Conservation (phyloP, 1,140 invertebrate genomes). For the Drosophila repletoides region DNA sequence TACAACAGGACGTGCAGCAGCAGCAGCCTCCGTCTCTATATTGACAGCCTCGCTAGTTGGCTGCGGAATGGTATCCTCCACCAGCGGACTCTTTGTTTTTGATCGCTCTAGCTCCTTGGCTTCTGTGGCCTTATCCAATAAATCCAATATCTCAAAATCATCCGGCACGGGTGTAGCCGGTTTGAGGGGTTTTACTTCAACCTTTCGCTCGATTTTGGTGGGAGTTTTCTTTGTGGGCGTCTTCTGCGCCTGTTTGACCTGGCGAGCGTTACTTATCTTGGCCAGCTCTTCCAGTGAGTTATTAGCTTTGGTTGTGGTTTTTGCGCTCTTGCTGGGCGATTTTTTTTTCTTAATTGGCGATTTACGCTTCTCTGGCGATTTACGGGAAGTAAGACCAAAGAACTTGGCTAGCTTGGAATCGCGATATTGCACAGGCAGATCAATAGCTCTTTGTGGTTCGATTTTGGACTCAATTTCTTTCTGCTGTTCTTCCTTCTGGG, state of each 20-base stretch:
- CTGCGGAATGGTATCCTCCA: neutral
- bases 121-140: slow-evolving; percentile 57
- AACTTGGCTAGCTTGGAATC: slow-evolving; percentile 76
- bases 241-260: slow-evolving; percentile 47
- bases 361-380: slow-evolving; percentile 66
- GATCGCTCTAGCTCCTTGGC: slow-evolving; percentile 60
- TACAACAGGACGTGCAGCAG: slow-evolving; percentile 16
- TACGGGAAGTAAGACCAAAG: slow-evolving; percentile 57
- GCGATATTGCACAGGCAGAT: slow-evolving; percentile 60
- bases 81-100: slow-evolving; percentile 59
- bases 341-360: slow-evolving; percentile 61
- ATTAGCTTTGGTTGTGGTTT: slow-evolving; percentile 39
- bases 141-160: slow-evolving; percentile 65
- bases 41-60: neutral
- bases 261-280: slow-evolving; percentile 51
- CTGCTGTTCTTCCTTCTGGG: slow-evolving; percentile 52
- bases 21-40: neutral
- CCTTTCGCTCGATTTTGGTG: slow-evolving; percentile 1
- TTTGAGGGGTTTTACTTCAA: slow-evolving; percentile 7
- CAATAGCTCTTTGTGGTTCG: slow-evolving; percentile 7
- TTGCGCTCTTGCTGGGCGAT: slow-evolving; percentile 43
- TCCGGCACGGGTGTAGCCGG: slow-evolving; percentile 59
- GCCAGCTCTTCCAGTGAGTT: slow-evolving; percentile 63
- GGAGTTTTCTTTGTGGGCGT: neutral
- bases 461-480: slow-evolving; percentile 25